Percentiles rank a stretch among this genome's conserved stretches.
phyloP scores from a whole-genome alignment of 2,113 vertebrate species.

The Sprattus sprattus region DNA sequence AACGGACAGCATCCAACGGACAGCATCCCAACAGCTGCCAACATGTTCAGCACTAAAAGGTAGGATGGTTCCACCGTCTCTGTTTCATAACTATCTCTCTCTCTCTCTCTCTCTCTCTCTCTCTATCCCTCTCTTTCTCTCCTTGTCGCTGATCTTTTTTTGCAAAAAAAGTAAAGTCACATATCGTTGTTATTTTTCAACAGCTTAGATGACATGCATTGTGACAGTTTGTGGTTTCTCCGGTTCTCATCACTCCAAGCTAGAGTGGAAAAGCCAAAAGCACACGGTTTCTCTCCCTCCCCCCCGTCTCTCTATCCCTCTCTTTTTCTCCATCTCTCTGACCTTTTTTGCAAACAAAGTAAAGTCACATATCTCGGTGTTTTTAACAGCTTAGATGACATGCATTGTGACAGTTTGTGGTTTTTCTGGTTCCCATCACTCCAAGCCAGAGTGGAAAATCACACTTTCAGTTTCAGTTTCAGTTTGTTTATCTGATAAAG shows the following conservation, averaged over 20 bases:
- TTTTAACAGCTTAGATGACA: slow-evolving; percentile 15
- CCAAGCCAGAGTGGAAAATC: neutral
- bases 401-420: slow-evolving; percentile 19
- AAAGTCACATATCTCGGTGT: neutral
- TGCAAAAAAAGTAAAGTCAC: no score
- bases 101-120: neutral
- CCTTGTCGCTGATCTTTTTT: neutral
- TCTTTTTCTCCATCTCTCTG: neutral
- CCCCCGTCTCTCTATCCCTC: neutral
- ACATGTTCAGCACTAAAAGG: slow-evolving; percentile 93
- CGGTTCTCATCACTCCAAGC: neutral
- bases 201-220: slow-evolving; percentile 13
- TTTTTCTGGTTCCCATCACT: neutral
- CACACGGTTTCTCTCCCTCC: no score
- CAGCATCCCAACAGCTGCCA: slow-evolving; percentile 54
- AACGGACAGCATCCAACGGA: slow-evolving; percentile 58
- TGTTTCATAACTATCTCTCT: slow-evolving; percentile 8
- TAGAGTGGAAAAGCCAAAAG: neutral
- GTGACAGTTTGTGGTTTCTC: neutral
- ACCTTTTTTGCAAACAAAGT: no score
- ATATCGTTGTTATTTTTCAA: slow-evolving; percentile 2
- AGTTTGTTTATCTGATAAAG: no score
- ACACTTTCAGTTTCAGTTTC: no score
- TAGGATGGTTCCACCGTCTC: slow-evolving; percentile 66
- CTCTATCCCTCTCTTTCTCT: neutral